A percentile compares a stretch with the other conserved stretches of the same genome.
phyloP scores from a whole-genome alignment of 2,113 vertebrate species.

The Hippocampus mohnikei region DNA sequence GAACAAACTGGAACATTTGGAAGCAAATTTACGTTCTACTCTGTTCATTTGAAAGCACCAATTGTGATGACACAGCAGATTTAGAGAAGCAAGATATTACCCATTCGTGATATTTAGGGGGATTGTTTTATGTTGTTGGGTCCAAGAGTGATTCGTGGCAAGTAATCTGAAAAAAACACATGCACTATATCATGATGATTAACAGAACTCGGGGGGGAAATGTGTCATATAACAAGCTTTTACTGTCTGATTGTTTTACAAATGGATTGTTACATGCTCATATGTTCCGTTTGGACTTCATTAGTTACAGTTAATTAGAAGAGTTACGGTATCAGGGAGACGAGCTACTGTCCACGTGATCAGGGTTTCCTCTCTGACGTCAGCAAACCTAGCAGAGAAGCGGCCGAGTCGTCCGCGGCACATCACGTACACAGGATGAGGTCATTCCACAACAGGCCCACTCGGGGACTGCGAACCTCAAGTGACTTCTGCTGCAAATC shows the following conservation, averaged over 20 bases:
- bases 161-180: too few relatives aligned
- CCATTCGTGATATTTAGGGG: too few relatives aligned
- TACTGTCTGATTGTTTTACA: background rate
- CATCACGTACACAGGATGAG: conserved; percentile 62
- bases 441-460: conserved; percentile 9
- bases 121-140: too few relatives aligned
- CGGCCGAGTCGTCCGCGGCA: conserved; percentile 30
- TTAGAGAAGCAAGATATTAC: too few relatives aligned
- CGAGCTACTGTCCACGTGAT: conserved; percentile 29
- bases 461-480: background rate
- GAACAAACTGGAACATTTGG: background rate
- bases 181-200: background rate
- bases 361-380: conserved; percentile 53
- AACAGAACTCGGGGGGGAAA: background rate
- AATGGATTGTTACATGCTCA: background rate
- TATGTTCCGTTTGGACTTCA: background rate
- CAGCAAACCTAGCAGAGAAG: background rate
- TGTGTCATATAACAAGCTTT: background rate
- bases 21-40: too few relatives aligned
- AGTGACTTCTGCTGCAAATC: background rate
- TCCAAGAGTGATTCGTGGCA: too few relatives aligned
- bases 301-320: background rate
- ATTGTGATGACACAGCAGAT: too few relatives aligned
- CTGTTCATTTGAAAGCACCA: too few relatives aligned
- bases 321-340: background rate